A percentile compares a stretch with the other conserved stretches of the same genome.
Evolutionary conservation across 2,888 invertebrate genomes (phyloP).

Genomic region (Hirtodrosophila confusa): DNA sequence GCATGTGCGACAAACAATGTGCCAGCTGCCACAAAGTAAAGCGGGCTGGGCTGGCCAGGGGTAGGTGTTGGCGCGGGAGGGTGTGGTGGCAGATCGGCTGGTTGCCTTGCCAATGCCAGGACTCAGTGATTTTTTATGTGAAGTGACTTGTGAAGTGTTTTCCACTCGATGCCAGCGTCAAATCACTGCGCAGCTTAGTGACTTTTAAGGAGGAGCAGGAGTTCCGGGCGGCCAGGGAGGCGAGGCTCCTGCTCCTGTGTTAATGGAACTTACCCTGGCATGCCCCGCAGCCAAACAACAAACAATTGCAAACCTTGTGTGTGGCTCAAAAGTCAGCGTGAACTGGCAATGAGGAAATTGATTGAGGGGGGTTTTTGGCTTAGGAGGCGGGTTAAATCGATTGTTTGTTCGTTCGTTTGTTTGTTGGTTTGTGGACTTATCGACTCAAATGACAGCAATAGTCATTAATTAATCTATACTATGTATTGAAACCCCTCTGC

Average conservation of each 20-base stretch:
- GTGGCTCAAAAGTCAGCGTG: conserved; percentile 39
- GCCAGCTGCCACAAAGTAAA: conserved; percentile 19
- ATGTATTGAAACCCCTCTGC: conserved; percentile 16
- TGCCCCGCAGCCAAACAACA: conserved; percentile 17
- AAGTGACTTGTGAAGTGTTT: conserved; percentile 68
- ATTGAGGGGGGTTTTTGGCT: conserved; percentile 57
- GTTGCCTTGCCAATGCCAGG: conserved; percentile 35
- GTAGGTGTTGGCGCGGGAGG: neutral
- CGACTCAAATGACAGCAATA: conserved; percentile 49
- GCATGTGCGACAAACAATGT: conserved; percentile 61
- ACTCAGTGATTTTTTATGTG: conserved; percentile 70
- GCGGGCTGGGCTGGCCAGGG: neutral
- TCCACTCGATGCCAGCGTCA: conserved; percentile 49
- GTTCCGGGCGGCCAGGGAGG: too few species aligned
- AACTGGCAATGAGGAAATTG: conserved; percentile 49
- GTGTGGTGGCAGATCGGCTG: conserved; percentile 8
- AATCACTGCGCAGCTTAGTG: conserved; percentile 68
- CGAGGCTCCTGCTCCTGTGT: conserved; percentile 16
- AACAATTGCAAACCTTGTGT: conserved; percentile 15
- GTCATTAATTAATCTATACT: conserved; percentile 49
- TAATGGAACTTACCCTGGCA: conserved; percentile 41
- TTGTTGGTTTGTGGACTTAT: conserved; percentile 43
- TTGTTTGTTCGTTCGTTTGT: conserved; percentile 58
- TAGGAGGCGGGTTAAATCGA: conserved; percentile 53
- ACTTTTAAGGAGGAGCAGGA: conserved; percentile 23